Evolutionary conservation across 2,113 vertebrate genomes (phyloP).

Genomic region (Caranx melampygus): DNA sequence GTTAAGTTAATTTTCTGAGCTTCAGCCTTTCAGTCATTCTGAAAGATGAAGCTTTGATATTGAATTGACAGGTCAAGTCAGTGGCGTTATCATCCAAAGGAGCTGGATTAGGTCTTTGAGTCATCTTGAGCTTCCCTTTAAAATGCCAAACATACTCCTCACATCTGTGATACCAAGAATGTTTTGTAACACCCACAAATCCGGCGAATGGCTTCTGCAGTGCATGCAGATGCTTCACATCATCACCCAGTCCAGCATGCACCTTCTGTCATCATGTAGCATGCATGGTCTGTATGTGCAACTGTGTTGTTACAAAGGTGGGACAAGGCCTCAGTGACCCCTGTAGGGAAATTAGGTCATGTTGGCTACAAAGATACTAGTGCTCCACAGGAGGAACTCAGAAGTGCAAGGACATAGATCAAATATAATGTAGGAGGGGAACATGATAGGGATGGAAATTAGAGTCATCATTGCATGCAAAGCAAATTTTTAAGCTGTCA

Average conservation of each 20-base stretch:
- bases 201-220: neutral
- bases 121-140: conserved; percentile 9
- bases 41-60: neutral
- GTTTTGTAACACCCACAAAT: too few species aligned
- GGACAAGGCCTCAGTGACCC: neutral
- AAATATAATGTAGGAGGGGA: neutral
- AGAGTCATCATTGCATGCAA: neutral
- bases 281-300: neutral
- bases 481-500: neutral
- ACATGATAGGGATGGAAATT: neutral
- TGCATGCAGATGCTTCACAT: neutral
- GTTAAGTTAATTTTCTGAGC: too few species aligned
- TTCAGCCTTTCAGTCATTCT: neutral
- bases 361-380: neutral
- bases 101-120: neutral
- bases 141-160: neutral
- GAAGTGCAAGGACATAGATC: neutral
- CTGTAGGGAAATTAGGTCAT: neutral
- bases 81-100: too few species aligned
- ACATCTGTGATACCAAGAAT: conserved; percentile 7
- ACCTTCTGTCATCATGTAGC: neutral
- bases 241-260: neutral
- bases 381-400: neutral
- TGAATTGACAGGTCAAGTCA: neutral
- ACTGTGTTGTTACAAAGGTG: neutral